phyloP scores from a whole-genome alignment of 2,888 invertebrate species.

The Fabriciana adippe region DNA sequence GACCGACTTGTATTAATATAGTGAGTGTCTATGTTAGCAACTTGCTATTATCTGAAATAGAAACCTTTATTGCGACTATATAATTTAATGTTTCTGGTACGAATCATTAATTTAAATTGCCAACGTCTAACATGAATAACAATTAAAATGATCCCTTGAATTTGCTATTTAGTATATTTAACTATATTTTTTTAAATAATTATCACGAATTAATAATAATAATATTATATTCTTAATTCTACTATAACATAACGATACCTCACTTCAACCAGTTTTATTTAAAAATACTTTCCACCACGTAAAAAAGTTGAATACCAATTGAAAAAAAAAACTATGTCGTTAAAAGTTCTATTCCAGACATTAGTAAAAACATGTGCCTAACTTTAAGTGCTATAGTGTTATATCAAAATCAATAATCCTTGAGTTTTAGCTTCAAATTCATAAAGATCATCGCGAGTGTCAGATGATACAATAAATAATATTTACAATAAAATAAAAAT shows the following conservation, averaged over 20 bases:
- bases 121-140: no score
- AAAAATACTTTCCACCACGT: no score
- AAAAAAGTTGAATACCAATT: background rate
- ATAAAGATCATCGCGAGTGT: conserved; percentile 71
- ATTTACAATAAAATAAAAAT: conserved; percentile 77
- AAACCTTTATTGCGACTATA: conserved; percentile 5
- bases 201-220: background rate
- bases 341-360: conserved; percentile 6
- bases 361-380: conserved; percentile 22
- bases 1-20: conserved; percentile 12
- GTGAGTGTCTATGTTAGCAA: background rate
- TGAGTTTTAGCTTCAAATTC: conserved; percentile 39
- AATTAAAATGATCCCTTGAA: no score
- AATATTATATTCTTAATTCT: background rate
- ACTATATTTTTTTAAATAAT: no score
- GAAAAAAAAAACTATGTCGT: background rate
- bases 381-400: conserved; percentile 19
- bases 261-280: no score
- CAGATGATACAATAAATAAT: conserved; percentile 78
- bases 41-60: conserved; percentile 13
- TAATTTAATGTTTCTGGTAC: no score
- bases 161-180: no score
- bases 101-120: background rate
- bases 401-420: conserved; percentile 38
- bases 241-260: no score